phyloP scores from a whole-genome alignment of 2,113 vertebrate species.

The Chloroceryle aenea region DNA sequence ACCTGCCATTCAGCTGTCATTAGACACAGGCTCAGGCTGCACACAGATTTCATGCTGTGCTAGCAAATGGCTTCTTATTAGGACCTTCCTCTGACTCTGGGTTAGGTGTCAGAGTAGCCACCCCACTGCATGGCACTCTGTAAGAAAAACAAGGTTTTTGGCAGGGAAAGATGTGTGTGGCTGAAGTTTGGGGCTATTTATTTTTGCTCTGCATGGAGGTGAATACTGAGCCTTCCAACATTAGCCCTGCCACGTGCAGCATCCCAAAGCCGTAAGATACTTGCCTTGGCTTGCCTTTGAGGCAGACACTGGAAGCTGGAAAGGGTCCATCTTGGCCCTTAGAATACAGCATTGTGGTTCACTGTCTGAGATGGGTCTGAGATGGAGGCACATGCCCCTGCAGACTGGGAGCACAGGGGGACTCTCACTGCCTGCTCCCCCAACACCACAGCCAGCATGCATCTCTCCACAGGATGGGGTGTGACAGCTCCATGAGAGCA shows the following conservation, averaged over 20 bases:
- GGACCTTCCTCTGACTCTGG: neutral
- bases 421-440: neutral
- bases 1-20: neutral
- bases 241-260: neutral
- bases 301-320: neutral
- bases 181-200: neutral
- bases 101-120: neutral
- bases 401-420: neutral
- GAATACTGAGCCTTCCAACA: neutral
- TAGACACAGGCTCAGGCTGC: neutral
- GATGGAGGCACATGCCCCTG: neutral
- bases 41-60: neutral
- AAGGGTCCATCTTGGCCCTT: neutral
- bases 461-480: accelerated
- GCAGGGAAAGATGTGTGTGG: neutral
- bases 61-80: neutral
- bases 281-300: neutral
- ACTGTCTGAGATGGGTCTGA: neutral
- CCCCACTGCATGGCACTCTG: neutral
- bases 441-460: neutral
- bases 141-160: neutral
- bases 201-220: neutral
- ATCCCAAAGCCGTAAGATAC: neutral
- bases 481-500: neutral
- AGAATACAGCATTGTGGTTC: neutral